These are phyloP conservation scores for Tipula lateralis DNA, from an alignment of 2,888 invertebrate genomes.

Conservation along the genomic window DNA sequence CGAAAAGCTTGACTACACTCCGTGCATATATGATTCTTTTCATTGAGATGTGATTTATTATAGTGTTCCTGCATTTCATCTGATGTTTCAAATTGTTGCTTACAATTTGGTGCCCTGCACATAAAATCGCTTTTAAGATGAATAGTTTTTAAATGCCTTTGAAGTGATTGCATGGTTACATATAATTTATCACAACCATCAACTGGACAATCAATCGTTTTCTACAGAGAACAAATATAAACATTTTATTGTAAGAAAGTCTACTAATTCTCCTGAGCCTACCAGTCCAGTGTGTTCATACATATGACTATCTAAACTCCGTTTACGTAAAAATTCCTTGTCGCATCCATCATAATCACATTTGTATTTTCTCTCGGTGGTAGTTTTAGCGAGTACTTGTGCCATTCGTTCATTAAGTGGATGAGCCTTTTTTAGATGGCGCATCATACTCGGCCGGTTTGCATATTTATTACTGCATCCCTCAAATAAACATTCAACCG, in stretches of 20 bases:
- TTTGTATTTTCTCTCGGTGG: slow-evolving; percentile 41
- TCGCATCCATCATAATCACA: slow-evolving; percentile 52
- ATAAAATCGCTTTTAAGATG: slow-evolving; percentile 45
- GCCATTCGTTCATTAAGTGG: background rate
- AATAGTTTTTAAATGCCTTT: slow-evolving; percentile 53
- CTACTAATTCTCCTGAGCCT: slow-evolving; percentile 39
- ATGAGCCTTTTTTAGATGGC: background rate
- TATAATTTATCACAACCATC: slow-evolving; percentile 59
- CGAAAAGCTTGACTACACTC: slow-evolving; percentile 53
- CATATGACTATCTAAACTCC: slow-evolving; percentile 54
- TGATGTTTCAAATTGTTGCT: slow-evolving; percentile 51
- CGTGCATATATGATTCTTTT: slow-evolving; percentile 51
- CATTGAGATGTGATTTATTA: slow-evolving; percentile 48
- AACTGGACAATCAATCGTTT: slow-evolving; percentile 55
- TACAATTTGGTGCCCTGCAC: slow-evolving; percentile 47
- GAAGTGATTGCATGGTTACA: slow-evolving; percentile 57
- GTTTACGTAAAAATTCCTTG: slow-evolving; percentile 52
- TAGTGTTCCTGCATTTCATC: slow-evolving; percentile 58
- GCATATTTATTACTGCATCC: background rate
- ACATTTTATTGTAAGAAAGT: slow-evolving; percentile 34
- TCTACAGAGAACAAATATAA: slow-evolving; percentile 45
- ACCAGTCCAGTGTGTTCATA: slow-evolving; percentile 56
- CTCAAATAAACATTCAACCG: background rate
- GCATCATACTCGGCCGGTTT: background rate
- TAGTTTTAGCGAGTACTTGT: background rate